These are phyloP conservation scores for Scaptomyza flava DNA, from an alignment of 2,888 invertebrate genomes.

Conservation along the genomic window DNA sequence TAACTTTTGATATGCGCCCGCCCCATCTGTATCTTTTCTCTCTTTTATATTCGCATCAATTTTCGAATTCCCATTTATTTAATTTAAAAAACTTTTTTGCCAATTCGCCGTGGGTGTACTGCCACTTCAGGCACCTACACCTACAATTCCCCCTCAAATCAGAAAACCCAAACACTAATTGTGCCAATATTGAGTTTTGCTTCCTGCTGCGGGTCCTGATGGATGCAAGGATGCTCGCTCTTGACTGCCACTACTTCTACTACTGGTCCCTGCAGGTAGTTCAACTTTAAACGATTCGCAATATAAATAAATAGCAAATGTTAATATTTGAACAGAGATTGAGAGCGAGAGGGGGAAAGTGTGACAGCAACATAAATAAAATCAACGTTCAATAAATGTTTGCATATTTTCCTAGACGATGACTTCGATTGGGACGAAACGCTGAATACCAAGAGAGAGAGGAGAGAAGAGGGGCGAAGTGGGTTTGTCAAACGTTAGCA, in stretches of 20 bases:
- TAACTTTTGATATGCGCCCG: background rate
- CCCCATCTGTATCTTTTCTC: background rate
- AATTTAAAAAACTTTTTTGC: slow-evolving; percentile 47
- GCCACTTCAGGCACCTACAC: background rate
- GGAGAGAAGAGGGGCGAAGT: background rate
- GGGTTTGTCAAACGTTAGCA: slow-evolving; percentile 52
- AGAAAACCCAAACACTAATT: slow-evolving; percentile 58
- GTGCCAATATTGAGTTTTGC: slow-evolving; percentile 74
- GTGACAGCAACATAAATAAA: slow-evolving; percentile 71
- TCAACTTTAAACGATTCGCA: slow-evolving; percentile 76
- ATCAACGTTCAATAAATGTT: slow-evolving; percentile 80
- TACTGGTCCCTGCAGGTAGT: slow-evolving; percentile 63
- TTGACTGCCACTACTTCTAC: background rate
- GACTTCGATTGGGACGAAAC: slow-evolving; percentile 61
- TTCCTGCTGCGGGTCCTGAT: slow-evolving; percentile 34
- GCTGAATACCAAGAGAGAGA: slow-evolving; percentile 45
- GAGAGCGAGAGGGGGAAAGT: background rate
- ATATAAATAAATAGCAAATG: slow-evolving; percentile 75
- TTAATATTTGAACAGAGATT: slow-evolving; percentile 60
- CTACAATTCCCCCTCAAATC: background rate
- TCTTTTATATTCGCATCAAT: slow-evolving; percentile 20
- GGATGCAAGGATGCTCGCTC: background rate
- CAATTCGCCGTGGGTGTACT: background rate
- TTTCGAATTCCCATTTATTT: slow-evolving; percentile 61
- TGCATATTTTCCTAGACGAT: slow-evolving; percentile 77